phyloP scores from a whole-genome alignment of 92 coral and sea anemone genomes.

The Porites evermanni region DNA sequence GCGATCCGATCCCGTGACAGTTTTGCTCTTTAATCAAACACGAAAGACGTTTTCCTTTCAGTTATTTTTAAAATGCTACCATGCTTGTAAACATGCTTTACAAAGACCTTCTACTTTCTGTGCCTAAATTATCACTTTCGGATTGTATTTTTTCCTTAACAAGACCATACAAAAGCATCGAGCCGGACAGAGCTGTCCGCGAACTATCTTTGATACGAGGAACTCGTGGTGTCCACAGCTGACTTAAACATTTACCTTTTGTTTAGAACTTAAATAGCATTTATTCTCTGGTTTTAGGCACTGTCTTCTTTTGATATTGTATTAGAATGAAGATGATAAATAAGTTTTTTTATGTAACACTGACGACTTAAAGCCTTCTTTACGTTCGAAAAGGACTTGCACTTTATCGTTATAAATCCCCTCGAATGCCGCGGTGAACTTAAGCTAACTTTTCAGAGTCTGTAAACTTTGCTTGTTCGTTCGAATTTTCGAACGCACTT shows the following conservation, averaged over 20 bases:
- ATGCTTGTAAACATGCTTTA: constrained; percentile 36
- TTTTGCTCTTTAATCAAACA: constrained; percentile 13
- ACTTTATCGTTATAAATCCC: background rate
- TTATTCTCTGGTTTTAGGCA: background rate
- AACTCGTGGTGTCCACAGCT: constrained; percentile 12
- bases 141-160: constrained; percentile 1
- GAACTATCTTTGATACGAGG: background rate
- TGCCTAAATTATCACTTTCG: constrained; percentile 26
- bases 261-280: background rate
- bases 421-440: background rate
- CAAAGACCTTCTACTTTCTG: constrained; percentile 36
- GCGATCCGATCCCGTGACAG: background rate
- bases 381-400: background rate
- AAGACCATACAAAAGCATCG: background rate
- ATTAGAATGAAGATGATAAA: constrained; percentile 1
- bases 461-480: background rate
- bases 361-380: background rate
- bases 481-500: background rate
- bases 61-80: background rate
- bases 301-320: constrained; percentile 32
- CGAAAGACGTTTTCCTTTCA: background rate
- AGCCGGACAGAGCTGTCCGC: background rate
- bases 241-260: constrained; percentile 25
- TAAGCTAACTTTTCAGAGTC: background rate
- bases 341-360: background rate